phyloP scores from a whole-genome alignment of 2,888 invertebrate species.

The Folsomia manolachei region DNA sequence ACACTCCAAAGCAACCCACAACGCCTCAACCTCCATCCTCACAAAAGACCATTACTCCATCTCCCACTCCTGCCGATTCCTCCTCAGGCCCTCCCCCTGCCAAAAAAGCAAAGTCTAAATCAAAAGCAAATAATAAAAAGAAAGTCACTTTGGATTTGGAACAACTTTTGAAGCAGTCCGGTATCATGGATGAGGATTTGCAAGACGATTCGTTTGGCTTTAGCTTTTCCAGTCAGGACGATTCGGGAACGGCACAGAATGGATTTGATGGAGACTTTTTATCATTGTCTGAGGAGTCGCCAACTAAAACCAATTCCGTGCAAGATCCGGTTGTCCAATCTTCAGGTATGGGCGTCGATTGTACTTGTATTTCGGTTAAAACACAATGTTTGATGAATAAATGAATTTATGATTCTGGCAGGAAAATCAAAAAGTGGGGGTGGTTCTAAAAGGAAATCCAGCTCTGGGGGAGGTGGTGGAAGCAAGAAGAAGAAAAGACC shows the following conservation, averaged over 20 bases:
- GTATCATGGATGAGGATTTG: constrained; percentile 50
- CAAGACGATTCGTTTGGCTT: constrained; percentile 46
- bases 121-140: constrained; percentile 38
- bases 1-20: constrained; percentile 6
- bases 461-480: not conserved
- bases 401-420: not conserved
- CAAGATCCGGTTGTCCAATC: constrained; percentile 38
- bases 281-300: constrained; percentile 13
- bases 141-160: constrained; percentile 48
- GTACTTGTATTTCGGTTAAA: not conserved
- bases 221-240: constrained; percentile 18
- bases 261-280: constrained; percentile 26
- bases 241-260: constrained; percentile 35
- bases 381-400: too few relatives aligned
- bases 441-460: not conserved
- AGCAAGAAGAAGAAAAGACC: constrained; percentile 31
- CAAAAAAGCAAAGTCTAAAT: constrained; percentile 39
- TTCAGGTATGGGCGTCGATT: constrained; percentile 25
- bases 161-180: constrained; percentile 49
- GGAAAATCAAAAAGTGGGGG: not conserved
- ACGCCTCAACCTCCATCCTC: constrained; percentile 9
- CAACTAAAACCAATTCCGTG: constrained; percentile 18
- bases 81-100: constrained; percentile 39
- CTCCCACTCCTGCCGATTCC: constrained; percentile 35
- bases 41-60: constrained; percentile 19